Evolutionary conservation across 2,888 invertebrate species (phyloP).

Genomic region (Leucania comma): DNA sequence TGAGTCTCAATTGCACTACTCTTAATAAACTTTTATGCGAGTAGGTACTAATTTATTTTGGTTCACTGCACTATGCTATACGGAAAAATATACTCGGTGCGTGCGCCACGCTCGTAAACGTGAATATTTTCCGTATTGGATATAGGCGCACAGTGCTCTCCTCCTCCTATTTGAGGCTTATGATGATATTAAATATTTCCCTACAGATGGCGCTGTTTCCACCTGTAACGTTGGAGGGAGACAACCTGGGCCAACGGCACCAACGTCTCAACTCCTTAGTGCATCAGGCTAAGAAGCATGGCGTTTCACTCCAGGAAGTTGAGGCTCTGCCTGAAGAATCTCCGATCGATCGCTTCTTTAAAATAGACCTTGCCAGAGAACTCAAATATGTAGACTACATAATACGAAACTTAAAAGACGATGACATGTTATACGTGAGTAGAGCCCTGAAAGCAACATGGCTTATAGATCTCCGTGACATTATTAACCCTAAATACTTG

Average conservation of each 20-base stretch:
- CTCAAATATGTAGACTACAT: conserved; percentile 75
- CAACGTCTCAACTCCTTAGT: conserved; percentile 73
- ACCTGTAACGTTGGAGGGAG: conserved; percentile 72
- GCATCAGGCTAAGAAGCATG: conserved; percentile 43
- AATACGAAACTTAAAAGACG: conserved; percentile 74
- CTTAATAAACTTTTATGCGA: too few species aligned
- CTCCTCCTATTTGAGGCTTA: too few species aligned
- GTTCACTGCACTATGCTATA: too few species aligned
- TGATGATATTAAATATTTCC: conserved; percentile 65
- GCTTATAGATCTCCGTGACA: conserved; percentile 73
- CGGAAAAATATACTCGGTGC: too few species aligned
- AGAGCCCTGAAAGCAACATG: conserved; percentile 78
- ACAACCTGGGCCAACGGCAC: conserved; percentile 75
- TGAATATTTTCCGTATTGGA: too few species aligned
- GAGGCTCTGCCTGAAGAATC: conserved; percentile 66
- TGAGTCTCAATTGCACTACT: too few species aligned
- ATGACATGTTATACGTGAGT: conserved; percentile 79
- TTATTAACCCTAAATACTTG: conserved; percentile 77
- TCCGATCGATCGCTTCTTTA: conserved; percentile 76
- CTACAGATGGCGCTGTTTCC: conserved; percentile 67
- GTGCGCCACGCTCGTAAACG: too few species aligned
- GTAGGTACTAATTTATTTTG: too few species aligned
- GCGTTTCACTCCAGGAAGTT: conserved; percentile 51
- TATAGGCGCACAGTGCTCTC: too few species aligned
- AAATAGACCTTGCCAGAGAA: conserved; percentile 80